Evolutionary conservation across 53 echinoderm and acorn worm species (phyloP).

Genomic region (Henricia sp.): DNA sequence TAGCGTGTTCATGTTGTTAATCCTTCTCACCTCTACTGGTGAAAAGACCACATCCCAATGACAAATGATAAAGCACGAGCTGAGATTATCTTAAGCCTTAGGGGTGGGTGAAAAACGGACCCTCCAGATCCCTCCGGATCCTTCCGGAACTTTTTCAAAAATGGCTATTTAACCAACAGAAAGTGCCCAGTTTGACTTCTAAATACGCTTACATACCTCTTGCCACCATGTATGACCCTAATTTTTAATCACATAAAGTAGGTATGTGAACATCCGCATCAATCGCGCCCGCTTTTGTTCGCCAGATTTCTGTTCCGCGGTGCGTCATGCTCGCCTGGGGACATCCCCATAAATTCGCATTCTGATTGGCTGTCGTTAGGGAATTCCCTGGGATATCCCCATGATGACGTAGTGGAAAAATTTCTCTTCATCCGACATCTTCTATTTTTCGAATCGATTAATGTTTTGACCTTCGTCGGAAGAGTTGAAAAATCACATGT

Average conservation of each 20-base stretch:
- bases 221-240: too few relatives aligned
- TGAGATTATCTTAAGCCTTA: too few relatives aligned
- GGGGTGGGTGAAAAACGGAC: too few relatives aligned
- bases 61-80: too few relatives aligned
- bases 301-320: conserved; percentile 5
- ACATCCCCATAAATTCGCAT: conserved; percentile 11
- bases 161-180: too few relatives aligned
- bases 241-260: background rate
- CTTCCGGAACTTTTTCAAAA: too few relatives aligned
- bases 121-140: too few relatives aligned
- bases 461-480: conserved; percentile 13
- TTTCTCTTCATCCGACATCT: background rate
- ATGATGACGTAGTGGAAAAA: background rate
- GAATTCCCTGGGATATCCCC: background rate
- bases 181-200: too few relatives aligned
- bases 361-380: background rate
- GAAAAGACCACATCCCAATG: too few relatives aligned
- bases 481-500: conserved; percentile 23
- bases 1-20: too few relatives aligned
- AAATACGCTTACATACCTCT: too few relatives aligned
- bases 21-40: too few relatives aligned
- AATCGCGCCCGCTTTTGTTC: background rate
- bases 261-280: background rate
- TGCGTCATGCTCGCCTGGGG: conserved; percentile 8
- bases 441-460: conserved; percentile 6